These are phyloP conservation scores for Coturnix japonica DNA, from an alignment of 2,113 vertebrate genomes.

Conservation along the genomic window DNA sequence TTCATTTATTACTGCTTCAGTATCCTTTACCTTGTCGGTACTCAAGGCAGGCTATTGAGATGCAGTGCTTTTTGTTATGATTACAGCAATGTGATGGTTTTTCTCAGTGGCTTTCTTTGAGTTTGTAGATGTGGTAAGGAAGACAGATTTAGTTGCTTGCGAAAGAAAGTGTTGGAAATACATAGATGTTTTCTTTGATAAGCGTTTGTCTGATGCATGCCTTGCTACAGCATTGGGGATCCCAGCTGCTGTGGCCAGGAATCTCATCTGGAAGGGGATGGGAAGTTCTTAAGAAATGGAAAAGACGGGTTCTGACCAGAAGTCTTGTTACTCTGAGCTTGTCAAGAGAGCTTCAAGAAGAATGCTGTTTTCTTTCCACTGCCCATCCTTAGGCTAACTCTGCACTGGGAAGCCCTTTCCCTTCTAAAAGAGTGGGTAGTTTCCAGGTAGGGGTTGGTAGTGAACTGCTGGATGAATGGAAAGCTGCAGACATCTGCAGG, in stretches of 20 bases:
- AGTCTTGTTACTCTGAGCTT: neutral
- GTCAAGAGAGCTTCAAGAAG: neutral
- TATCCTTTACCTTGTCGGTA: neutral
- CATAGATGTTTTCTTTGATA: neutral
- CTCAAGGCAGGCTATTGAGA: neutral
- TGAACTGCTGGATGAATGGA: neutral
- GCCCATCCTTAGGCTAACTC: neutral
- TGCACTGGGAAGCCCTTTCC: neutral
- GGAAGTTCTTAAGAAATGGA: neutral
- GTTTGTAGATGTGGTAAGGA: neutral
- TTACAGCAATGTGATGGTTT: neutral
- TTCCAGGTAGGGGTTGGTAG: neutral
- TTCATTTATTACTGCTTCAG: neutral
- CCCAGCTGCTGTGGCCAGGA: neutral
- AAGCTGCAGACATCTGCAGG: neutral
- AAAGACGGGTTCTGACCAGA: neutral
- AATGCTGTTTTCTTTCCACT: neutral
- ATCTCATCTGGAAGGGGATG: neutral
- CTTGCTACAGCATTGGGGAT: neutral
- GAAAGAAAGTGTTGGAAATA: neutral
- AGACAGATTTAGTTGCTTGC: neutral
- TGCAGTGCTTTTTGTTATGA: neutral
- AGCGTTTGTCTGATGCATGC: neutral
- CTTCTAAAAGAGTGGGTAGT: neutral
- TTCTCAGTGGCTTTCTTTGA: neutral